Conservation (phyloP, 2,888 invertebrate species). For the Apotomis capreana region DNA sequence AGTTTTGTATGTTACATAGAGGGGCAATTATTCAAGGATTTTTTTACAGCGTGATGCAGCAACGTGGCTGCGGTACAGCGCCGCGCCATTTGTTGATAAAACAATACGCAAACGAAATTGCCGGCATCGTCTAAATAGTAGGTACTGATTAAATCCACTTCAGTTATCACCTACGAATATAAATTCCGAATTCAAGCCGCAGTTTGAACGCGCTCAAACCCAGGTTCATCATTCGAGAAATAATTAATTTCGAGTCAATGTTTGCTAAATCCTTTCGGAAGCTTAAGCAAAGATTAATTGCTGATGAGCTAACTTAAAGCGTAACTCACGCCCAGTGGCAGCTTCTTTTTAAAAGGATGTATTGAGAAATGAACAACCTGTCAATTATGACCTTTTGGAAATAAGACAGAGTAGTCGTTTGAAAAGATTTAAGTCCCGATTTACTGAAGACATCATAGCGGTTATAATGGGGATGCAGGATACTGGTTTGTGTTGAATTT, state of each 20-base stretch:
- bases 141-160: not conserved
- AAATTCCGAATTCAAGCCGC: conserved; percentile 15
- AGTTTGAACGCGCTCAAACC: conserved; percentile 16
- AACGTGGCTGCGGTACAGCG: too few relatives aligned
- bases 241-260: conserved; percentile 53
- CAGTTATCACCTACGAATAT: not conserved
- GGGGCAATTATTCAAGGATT: too few relatives aligned
- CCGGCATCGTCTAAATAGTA: too few relatives aligned
- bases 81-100: too few relatives aligned
- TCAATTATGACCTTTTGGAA: not conserved
- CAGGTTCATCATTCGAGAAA: conserved; percentile 44
- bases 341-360: conserved; percentile 35
- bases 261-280: conserved; percentile 47
- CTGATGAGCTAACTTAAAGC: conserved; percentile 48
- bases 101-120: too few relatives aligned
- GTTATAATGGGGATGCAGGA: not conserved
- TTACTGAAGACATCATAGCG: conserved; percentile 10
- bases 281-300: conserved; percentile 52
- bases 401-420: not conserved
- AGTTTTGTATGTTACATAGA: too few relatives aligned
- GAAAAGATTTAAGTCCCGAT: not conserved
- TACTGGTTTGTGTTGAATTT: not conserved
- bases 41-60: too few relatives aligned
- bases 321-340: conserved; percentile 41
- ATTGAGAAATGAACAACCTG: not conserved